Conservation (phyloP, 2,113 vertebrate genomes). For the Crypturellus undulatus region DNA sequence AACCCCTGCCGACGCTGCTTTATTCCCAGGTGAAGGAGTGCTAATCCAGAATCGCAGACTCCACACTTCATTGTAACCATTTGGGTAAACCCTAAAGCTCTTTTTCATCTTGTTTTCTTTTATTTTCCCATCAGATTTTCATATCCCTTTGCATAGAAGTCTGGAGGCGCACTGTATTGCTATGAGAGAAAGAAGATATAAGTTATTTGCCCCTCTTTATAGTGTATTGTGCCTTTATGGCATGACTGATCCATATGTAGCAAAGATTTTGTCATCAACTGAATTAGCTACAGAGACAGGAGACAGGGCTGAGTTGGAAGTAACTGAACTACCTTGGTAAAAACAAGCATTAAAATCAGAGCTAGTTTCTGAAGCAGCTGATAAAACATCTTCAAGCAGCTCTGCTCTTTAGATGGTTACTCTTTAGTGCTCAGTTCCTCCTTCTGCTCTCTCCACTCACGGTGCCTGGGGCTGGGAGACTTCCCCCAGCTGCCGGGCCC, state of each 20-base stretch:
- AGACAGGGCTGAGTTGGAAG: not conserved
- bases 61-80: not conserved
- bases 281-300: not conserved
- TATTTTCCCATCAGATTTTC: not conserved
- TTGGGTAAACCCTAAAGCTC: not conserved
- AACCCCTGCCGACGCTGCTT: not conserved
- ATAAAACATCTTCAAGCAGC: not conserved
- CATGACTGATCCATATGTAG: not conserved
- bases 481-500: not conserved
- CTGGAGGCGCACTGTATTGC: rapidly evolving
- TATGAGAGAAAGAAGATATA: not conserved
- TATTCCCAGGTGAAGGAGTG: not conserved
- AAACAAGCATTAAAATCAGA: conserved; percentile 1
- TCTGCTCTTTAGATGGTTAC: not conserved
- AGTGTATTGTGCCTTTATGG: not conserved
- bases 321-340: not conserved
- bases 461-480: not conserved
- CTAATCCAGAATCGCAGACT: not conserved
- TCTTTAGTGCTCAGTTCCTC: not conserved
- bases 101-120: not conserved
- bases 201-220: not conserved
- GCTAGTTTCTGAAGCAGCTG: not conserved
- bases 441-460: not conserved
- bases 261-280: not conserved
- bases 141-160: not conserved